These are phyloP conservation scores for Butorides virescens DNA, from an alignment of 2,113 vertebrate species.

Conservation along the genomic window DNA sequence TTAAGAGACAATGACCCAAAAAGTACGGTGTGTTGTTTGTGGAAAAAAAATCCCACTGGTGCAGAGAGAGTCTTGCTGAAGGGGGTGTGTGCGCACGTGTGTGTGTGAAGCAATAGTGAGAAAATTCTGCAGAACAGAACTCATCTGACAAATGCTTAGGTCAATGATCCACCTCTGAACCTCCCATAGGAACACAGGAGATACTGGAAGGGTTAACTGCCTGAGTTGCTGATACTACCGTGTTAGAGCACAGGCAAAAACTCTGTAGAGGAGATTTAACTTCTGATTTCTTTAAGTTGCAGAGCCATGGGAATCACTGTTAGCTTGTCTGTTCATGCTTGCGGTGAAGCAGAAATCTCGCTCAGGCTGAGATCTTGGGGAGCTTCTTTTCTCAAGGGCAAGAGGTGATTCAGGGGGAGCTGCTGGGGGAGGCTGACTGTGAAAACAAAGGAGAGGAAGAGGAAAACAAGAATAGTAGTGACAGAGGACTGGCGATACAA, in stretches of 20 bases:
- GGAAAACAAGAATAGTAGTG: neutral
- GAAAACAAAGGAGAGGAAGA: neutral
- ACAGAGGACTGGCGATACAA: neutral
- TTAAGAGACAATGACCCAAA: neutral
- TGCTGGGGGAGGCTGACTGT: neutral
- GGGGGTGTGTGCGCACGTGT: rapidly evolving
- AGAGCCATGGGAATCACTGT: neutral
- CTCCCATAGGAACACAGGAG: neutral
- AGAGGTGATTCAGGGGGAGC: neutral
- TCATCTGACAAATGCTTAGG: neutral
- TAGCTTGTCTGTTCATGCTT: neutral
- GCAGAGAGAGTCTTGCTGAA: neutral
- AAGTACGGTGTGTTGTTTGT: neutral
- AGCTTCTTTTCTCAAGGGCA: neutral
- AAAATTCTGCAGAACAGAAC: neutral
- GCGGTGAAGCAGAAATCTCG: neutral
- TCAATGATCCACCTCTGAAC: neutral
- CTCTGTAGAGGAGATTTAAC: neutral
- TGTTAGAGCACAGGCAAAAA: neutral
- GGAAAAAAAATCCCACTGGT: neutral
- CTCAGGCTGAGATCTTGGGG: neutral
- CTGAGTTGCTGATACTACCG: neutral
- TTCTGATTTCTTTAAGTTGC: neutral
- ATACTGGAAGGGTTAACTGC: neutral
- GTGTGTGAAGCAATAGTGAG: neutral